Percentiles rank a stretch among this genome's conserved stretches.
These are phyloP conservation scores for Papilio glaucus DNA, from an alignment of 1,140 invertebrate species.

Conservation along the genomic window DNA sequence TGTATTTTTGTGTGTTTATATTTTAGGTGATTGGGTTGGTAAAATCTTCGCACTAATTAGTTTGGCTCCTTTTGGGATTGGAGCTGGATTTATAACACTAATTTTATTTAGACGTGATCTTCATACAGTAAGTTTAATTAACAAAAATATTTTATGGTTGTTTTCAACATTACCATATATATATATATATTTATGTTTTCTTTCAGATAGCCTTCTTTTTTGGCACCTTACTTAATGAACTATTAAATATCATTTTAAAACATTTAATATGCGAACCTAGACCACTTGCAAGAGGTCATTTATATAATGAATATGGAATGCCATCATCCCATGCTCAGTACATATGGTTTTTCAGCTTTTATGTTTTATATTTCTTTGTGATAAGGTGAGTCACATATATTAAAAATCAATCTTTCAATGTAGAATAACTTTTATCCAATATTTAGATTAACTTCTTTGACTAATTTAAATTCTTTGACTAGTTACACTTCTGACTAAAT, in stretches of 20 bases:
- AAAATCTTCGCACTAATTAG: slow-evolving; percentile 92
- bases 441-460: too few relatives aligned
- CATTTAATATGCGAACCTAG: slow-evolving; percentile 91
- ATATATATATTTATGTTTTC: slow-evolving; percentile 23
- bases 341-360: slow-evolving; percentile 96
- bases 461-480: too few relatives aligned
- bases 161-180: slow-evolving; percentile 5
- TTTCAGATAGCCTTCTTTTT: slow-evolving; percentile 92
- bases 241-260: slow-evolving; percentile 92
- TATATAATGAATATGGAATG: slow-evolving; percentile 96
- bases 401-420: not conserved
- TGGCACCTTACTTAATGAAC: slow-evolving; percentile 91
- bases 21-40: slow-evolving; percentile 91
- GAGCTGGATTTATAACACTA: slow-evolving; percentile 91
- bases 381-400: slow-evolving; percentile 87
- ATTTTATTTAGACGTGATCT: slow-evolving; percentile 95
- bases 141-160: slow-evolving; percentile 17
- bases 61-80: slow-evolving; percentile 92
- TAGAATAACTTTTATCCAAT: not conserved
- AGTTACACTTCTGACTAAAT: too few relatives aligned
- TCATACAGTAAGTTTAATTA: slow-evolving; percentile 90
- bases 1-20: slow-evolving; percentile 41
- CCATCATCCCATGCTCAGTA: slow-evolving; percentile 96
- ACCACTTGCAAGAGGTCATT: slow-evolving; percentile 86
- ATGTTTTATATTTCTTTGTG: slow-evolving; percentile 93